Base-by-base conservation (phyloP, 2,113 vertebrate genomes). In the Orycteropus afer region DNA sequence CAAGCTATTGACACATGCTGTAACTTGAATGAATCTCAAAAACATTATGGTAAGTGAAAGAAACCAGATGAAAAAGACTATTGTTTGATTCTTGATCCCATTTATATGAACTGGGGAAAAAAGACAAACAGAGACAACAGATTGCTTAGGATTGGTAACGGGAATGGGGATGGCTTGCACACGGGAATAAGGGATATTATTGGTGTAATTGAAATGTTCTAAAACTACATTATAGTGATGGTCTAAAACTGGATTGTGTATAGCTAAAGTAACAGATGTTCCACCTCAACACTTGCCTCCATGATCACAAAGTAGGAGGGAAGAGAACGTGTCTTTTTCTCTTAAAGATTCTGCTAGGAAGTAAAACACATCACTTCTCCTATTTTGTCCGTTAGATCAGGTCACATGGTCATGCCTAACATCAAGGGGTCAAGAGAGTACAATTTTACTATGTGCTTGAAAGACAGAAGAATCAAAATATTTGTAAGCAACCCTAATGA, bases 401-500 rank as follows among this genome's bases (percentile, higher is more conserved):
- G 77, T 78, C 63, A 53, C n/a, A n/a, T n/a, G n/a, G n/a, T n/a
- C n/a, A n/a, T n/a, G n/a, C n/a, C n/a, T n/a, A n/a, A n/a, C n/a
- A 89, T 89, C 32, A 71, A 81, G 8, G 5, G 27, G 74, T 1
- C 29, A 86, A 65, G n/a, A 80, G 6, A 77, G 34, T 77, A 29
- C 10, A 76, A 34, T 91, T 78, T 83, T 45, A 83, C 17, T 61
- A 15, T 49, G 2, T 87, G 47, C 74, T 18, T 67, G 45, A 12
- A 91, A n/a, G 47, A 74, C 25, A 91, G 73, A 40, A 84, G 42
- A 93, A 85, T 45, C 49, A 91, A 42, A 89, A 85, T 74, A 85
- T 74, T 74, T 93, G 73, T 89, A 12, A 88, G 78, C 5, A 40
- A 84, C 15, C 37, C 14, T 14, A 79, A 76, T 29, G 29, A 81